Evolutionary conservation across 2,888 invertebrate species (phyloP).

Genomic region (Lobophora halterata): DNA sequence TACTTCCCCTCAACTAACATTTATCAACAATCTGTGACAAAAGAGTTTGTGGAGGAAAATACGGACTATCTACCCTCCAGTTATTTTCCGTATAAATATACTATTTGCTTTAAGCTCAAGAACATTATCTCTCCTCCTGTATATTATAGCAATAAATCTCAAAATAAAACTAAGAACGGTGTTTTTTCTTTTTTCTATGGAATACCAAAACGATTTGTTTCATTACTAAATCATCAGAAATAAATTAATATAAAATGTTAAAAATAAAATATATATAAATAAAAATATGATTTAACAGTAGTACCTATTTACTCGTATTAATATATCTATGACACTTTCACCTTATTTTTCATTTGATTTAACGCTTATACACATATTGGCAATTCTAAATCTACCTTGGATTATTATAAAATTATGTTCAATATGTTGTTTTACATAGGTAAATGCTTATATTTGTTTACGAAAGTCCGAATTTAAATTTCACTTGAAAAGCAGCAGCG

Average conservation of each 20-base stretch:
- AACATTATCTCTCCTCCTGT: slow-evolving; percentile 56
- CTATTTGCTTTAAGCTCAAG: slow-evolving; percentile 51
- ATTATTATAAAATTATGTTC: too few relatives aligned
- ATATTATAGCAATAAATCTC: slow-evolving; percentile 61
- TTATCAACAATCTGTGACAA: slow-evolving; percentile 16
- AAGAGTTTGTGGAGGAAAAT: slow-evolving; percentile 12
- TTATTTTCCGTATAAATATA: slow-evolving; percentile 56
- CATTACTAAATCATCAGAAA: slow-evolving; percentile 4
- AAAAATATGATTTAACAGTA: too few relatives aligned
- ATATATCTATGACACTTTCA: too few relatives aligned
- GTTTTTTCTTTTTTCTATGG: slow-evolving; percentile 28
- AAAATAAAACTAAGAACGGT: too few relatives aligned
- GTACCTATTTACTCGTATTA: too few relatives aligned
- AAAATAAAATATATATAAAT: too few relatives aligned
- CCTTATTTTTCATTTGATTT: too few relatives aligned
- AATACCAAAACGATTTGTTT: slow-evolving; percentile 17
- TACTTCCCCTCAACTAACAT: slow-evolving; percentile 8
- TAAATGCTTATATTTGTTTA: slow-evolving; percentile 9
- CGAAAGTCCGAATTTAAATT: slow-evolving; percentile 43
- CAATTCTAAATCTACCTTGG: too few relatives aligned
- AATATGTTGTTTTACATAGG: too few relatives aligned
- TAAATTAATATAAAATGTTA: too few relatives aligned
- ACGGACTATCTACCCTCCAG: slow-evolving; percentile 34
- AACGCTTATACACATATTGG: too few relatives aligned
- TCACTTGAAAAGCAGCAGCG: slow-evolving; percentile 38